Base-by-base conservation (phyloP, 2,888 invertebrate genomes). In the Orchesellides sinensis region DNA sequence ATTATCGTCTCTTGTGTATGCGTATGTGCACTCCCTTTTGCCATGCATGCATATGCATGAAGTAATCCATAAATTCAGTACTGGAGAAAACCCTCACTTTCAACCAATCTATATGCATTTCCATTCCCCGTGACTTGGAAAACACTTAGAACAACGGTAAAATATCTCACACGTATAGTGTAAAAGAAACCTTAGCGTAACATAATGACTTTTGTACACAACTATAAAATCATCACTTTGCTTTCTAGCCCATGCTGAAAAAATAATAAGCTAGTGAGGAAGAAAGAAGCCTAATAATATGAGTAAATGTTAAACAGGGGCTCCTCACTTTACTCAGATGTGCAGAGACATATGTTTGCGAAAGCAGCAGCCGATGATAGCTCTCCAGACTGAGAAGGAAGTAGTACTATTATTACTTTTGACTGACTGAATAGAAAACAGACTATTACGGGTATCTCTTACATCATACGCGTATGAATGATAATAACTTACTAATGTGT, bases 1-100 rank as follows among this genome's bases (percentile, higher is more conserved):
- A 84, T 84, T 84, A 82, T 78, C 83, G 77, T 83, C 83, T 83
- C 49, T 66, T 47, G 49, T 78, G 49, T 69, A 56, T 21, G 23
- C 19, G 14, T 23, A 14, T 35, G 45, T 25, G 29, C 40, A 40
- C 40, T 2, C 10, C 14, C 10, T n/a, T 32, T 10, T 6, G 32
- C 40, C 40, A 40, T 40, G 1, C 40, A 40, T 8, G 2, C 40
- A 40, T 40, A 40, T 40, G 40, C 40, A 40, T n/a, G 6, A 40
- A n/a, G 40, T 40, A 40, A 40, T 8, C 10, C n/a, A 40, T 32
- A 32, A 6, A 40, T 40, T 14, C 10, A 40, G 40, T 8, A 40
- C 10, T 5, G 40, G 40, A 40, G 40, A 8, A 69, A 52, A 52
- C 52, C 52, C 49, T 17, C 49, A 19, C 47, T n/a, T 49, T 19